A percentile compares a stretch with the other conserved stretches of the same genome.
Evolutionary conservation across 2,888 invertebrate genomes (phyloP).

Genomic region (Sinopyrophorus schimmeli): DNA sequence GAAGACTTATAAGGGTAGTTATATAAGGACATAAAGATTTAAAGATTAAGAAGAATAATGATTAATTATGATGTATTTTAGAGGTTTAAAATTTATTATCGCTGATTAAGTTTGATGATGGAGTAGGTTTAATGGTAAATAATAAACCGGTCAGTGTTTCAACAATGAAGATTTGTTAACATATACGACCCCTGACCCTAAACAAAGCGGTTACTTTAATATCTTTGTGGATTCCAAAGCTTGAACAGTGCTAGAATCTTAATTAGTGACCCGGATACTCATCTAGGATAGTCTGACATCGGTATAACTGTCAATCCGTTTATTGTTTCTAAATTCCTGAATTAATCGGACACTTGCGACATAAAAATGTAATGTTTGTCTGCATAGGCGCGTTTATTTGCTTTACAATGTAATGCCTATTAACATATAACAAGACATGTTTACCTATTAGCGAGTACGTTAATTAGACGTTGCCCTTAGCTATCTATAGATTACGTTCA

Average conservation of each 20-base stretch:
- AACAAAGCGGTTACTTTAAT: conserved; percentile 23
- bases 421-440: conserved; percentile 11
- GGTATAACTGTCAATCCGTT: conserved; percentile 23
- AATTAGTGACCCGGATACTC: conserved; percentile 28
- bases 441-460: conserved; percentile 7
- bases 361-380: conserved; percentile 13
- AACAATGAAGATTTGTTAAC: conserved; percentile 23
- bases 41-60: no score
- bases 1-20: no score
- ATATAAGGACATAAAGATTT: no score
- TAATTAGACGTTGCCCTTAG: conserved; percentile 11
- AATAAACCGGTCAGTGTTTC: conserved; percentile 15
- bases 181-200: conserved; percentile 21
- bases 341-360: conserved; percentile 19
- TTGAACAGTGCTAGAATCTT: conserved; percentile 25
- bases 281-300: conserved; percentile 27
- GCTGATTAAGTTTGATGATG: no score
- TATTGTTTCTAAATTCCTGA: conserved; percentile 29
- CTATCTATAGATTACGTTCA: no score
- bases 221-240: conserved; percentile 21
- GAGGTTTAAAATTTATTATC: no score
- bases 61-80: no score
- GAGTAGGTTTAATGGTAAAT: no score
- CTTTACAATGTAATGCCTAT: conserved; percentile 1
- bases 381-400: conserved; percentile 8